These are phyloP conservation scores for Drosophila micromelanica DNA, from an alignment of 1,140 invertebrate species.

Conservation along the genomic window DNA sequence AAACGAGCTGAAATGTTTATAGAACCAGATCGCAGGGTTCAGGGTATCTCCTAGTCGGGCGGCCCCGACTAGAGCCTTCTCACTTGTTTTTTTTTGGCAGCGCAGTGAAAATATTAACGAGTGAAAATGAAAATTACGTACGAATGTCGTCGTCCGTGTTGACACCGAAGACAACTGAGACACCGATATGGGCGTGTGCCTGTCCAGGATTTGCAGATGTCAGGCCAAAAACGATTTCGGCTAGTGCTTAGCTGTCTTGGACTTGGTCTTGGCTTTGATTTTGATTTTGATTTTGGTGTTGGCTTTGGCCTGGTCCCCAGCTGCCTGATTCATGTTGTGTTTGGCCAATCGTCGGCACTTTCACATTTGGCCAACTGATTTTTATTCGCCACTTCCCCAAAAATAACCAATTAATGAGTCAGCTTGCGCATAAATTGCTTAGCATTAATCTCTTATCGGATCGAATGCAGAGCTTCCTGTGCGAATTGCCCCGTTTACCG, in stretches of 20 bases:
- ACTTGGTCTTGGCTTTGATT: background rate
- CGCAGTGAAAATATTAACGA: conserved; percentile 64
- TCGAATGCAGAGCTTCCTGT: conserved; percentile 44
- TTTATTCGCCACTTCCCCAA: background rate
- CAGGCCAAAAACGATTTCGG: conserved; percentile 3
- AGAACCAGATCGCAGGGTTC: too few relatives aligned
- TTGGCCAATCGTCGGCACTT: background rate
- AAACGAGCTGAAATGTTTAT: too few relatives aligned
- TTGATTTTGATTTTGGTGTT: background rate
- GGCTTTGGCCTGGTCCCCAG: background rate
- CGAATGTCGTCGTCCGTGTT: conserved; percentile 9
- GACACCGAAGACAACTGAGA: conserved; percentile 11
- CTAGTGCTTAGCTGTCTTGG: conserved; percentile 16
- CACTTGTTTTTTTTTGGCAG: background rate
- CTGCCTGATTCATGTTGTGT: conserved; percentile 5
- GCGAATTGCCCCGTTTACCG: background rate
- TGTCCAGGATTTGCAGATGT: background rate
- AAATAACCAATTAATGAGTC: conserved; percentile 15
- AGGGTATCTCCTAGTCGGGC: too few relatives aligned
- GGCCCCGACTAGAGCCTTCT: too few relatives aligned
- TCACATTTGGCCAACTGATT: conserved; percentile 6
- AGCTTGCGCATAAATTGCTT: conserved; percentile 7
- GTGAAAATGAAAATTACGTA: conserved; percentile 62
- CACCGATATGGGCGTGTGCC: conserved; percentile 15
- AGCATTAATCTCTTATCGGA: conserved; percentile 49